Evolutionary conservation across 2,113 vertebrate species (phyloP).

Genomic region (Sinocyclocheilus anshuiensis): DNA sequence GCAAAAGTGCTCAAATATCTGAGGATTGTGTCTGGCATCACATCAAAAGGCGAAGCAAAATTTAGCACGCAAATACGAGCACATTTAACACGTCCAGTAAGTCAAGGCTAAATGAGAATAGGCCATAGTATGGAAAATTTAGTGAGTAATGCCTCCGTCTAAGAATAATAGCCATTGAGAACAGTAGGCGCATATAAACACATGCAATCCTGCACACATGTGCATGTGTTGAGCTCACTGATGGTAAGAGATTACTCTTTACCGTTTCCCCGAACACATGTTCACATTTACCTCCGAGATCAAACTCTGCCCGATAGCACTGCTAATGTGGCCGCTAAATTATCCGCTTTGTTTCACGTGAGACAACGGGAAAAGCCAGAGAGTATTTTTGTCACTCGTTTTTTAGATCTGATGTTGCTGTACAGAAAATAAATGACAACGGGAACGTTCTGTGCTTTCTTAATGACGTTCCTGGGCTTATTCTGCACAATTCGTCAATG

Average conservation of each 20-base stretch:
- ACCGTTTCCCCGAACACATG: slow-evolving; percentile 35
- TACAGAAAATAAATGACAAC: slow-evolving; percentile 14
- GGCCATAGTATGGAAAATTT: slow-evolving; percentile 50
- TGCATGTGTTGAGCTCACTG: slow-evolving; percentile 43
- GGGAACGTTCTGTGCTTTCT: neutral
- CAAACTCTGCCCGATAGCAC: slow-evolving; percentile 17
- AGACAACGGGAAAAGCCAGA: neutral
- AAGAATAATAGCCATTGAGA: slow-evolving; percentile 48
- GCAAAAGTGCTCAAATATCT: slow-evolving; percentile 64
- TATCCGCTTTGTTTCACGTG: slow-evolving; percentile 17
- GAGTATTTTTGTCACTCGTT: slow-evolving; percentile 17
- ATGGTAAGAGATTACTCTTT: slow-evolving; percentile 47
- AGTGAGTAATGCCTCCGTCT: slow-evolving; percentile 44
- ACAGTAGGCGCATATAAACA: slow-evolving; percentile 36
- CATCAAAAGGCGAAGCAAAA: slow-evolving; percentile 68
- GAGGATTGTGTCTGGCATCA: slow-evolving; percentile 63
- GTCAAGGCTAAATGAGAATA: slow-evolving; percentile 54
- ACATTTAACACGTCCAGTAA: slow-evolving; percentile 43
- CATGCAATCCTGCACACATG: slow-evolving; percentile 43
- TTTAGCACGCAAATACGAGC: slow-evolving; percentile 51
- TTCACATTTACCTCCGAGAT: slow-evolving; percentile 38
- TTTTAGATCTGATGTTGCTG: slow-evolving; percentile 23
- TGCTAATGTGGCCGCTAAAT: slow-evolving; percentile 22
- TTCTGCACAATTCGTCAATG: neutral
- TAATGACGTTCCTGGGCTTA: neutral